Evolutionary conservation across 2,888 invertebrate species (phyloP).

Genomic region (Eretmocerus hayati): DNA sequence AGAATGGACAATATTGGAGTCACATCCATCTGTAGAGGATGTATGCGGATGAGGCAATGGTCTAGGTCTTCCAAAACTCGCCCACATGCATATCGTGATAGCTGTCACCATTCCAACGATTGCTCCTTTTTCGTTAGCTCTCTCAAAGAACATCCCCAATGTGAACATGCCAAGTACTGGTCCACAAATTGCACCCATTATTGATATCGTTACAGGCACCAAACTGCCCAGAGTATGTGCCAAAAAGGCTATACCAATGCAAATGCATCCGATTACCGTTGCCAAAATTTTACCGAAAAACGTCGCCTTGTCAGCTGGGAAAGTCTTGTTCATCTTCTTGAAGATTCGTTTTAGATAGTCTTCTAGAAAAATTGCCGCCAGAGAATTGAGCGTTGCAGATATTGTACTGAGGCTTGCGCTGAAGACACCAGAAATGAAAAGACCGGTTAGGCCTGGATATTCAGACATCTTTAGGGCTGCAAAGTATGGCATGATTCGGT

Average conservation of each 20-base stretch:
- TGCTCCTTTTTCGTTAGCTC: constrained; percentile 56
- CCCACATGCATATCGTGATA: constrained; percentile 27
- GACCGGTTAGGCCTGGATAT: constrained; percentile 40
- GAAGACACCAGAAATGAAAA: constrained; percentile 63
- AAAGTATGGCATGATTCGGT: constrained; percentile 70
- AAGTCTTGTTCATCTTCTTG: constrained; percentile 51
- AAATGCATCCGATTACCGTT: constrained; percentile 30
- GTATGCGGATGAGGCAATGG: constrained; percentile 25
- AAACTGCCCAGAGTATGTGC: constrained; percentile 33
- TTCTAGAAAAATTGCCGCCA: constrained; percentile 82
- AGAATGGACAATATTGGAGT: not conserved
- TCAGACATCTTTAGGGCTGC: constrained; percentile 58
- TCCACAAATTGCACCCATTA: constrained; percentile 81
- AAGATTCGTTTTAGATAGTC: constrained; percentile 65
- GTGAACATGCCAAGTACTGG: constrained; percentile 80
- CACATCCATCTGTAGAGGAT: constrained; percentile 20
- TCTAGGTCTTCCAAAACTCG: constrained; percentile 33
- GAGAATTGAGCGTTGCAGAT: constrained; percentile 82
- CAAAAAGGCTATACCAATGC: constrained; percentile 32
- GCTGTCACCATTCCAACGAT: constrained; percentile 30
- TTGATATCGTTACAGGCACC: constrained; percentile 62
- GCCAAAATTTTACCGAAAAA: constrained; percentile 45
- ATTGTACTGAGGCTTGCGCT: constrained; percentile 88
- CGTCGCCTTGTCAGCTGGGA: constrained; percentile 69
- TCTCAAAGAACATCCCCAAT: constrained; percentile 80